Evolutionary conservation across 2,113 vertebrate genomes (phyloP), one percentile per base, ranked within the genome.

Genomic region (Chionis minor): DNA sequence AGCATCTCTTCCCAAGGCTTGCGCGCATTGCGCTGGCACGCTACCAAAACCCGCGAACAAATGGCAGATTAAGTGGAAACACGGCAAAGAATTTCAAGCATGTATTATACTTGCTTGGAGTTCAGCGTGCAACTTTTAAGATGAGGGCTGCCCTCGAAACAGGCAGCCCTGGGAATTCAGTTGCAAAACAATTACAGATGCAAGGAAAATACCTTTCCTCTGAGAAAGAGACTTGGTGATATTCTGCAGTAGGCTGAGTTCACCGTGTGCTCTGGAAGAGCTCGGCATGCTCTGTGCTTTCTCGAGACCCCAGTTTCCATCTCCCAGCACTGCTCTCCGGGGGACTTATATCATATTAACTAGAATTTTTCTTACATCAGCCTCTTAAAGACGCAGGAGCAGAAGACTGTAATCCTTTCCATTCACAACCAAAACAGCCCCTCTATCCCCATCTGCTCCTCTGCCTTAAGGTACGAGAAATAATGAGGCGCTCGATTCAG

Each of bases 21-120:
- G 61, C 27, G 78, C 52, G 27, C 28, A 55, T 40, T 54, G 90
- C 5, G 0, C 4, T 96, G 97, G 96, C 96, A 94, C 10, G 2
- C 86, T 85, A 88, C 91, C 97, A 97, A 96, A 83, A 55, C 66
- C 71, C 2, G 6, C 79, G 91, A 96, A 96, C 95, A 97, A 98
- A 97, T 44, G 86, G 92, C 94, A 97, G 97, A 97, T 97, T 97
- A 97, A 97, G 94, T 90, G 92, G 92, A 96, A 95, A 97, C 86
- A 88, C 5, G 20, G 82, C 23, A 47, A 97, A 96, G 97, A 97
- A 98, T 98, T 86, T 88, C 94, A 97, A 94, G 96, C 96, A 97
- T 96, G 97, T 96, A 92, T 96, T 95, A 75, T 94, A 94, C 93
- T 96, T 81, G 95, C 92, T 72, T 14, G 73, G 80, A 88, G 93